A percentile compares a stretch with the other conserved stretches of the same genome.
Evolutionary conservation across 1,140 invertebrate genomes (phyloP).

Genomic region (Heliconius eleuchia): DNA sequence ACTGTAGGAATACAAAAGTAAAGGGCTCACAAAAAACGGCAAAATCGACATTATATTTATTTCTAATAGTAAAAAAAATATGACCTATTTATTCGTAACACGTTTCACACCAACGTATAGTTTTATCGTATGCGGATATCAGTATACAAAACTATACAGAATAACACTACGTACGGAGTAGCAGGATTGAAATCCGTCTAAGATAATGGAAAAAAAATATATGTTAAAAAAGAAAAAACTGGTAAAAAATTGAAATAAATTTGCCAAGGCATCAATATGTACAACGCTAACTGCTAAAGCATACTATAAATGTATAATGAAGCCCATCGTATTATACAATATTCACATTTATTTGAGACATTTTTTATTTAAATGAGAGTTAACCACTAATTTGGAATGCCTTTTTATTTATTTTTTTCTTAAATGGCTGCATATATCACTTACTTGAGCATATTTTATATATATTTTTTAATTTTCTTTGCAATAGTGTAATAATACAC

Average conservation of each 20-base stretch:
- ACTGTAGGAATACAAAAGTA: no score
- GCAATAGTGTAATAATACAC: background rate
- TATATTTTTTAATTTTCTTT: background rate
- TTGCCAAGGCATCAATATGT: conserved; percentile 20
- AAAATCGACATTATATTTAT: no score
- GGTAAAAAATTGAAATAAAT: conserved; percentile 23
- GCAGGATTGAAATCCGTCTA: conserved; percentile 9
- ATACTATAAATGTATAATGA: conserved; percentile 6
- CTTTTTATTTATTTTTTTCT: background rate
- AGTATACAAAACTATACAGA: conserved; percentile 13
- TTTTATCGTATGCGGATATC: conserved; percentile 1
- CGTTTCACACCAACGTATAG: background rate
- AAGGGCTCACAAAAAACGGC: no score
- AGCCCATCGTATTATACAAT: conserved; percentile 29
- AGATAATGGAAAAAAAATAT: conserved; percentile 1
- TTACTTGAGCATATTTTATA: background rate
- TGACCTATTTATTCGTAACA: conserved; percentile 6
- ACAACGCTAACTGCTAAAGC: conserved; percentile 23
- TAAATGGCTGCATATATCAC: conserved; percentile 8
- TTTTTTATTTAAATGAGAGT: background rate
- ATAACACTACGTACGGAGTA: conserved; percentile 20
- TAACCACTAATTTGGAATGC: conserved; percentile 7
- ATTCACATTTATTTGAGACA: conserved; percentile 24
- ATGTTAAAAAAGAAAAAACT: conserved; percentile 16
- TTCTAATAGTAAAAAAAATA: conserved; percentile 1